Percentiles rank a stretch among this genome's conserved stretches.
Evolutionary conservation across 2,888 invertebrate species (phyloP).

Genomic region (Polia nebulosa): DNA sequence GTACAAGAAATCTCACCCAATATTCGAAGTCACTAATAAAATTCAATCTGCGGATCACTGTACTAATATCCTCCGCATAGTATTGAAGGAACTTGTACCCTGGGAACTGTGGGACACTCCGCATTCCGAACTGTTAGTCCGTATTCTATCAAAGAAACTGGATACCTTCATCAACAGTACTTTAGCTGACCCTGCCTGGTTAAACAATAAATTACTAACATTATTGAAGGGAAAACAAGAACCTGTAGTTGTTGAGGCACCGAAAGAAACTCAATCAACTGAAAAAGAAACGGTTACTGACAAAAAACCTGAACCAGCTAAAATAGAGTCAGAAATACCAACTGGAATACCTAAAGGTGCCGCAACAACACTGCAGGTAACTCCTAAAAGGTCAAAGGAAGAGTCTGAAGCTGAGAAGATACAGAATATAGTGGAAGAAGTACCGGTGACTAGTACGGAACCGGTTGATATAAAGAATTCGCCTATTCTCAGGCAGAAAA

Average conservation of each 20-base stretch:
- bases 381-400: constrained; percentile 63
- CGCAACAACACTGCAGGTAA: constrained; percentile 67
- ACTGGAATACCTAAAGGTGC: constrained; percentile 67
- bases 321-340: constrained; percentile 71
- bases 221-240: constrained; percentile 73
- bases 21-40: constrained; percentile 75
- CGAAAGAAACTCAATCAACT: constrained; percentile 16
- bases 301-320: constrained; percentile 46
- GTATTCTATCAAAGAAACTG: constrained; percentile 92
- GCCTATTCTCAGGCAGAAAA: constrained; percentile 80
- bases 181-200: constrained; percentile 88
- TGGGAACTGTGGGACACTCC: constrained; percentile 93
- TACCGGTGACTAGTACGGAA: constrained; percentile 70
- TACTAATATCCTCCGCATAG: constrained; percentile 90
- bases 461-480: constrained; percentile 87
- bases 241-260: constrained; percentile 32
- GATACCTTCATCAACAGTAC: constrained; percentile 87
- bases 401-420: constrained; percentile 54
- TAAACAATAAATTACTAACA: constrained; percentile 83
- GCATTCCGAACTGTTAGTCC: constrained; percentile 92
- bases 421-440: constrained; percentile 71
- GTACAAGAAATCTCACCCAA: constrained; percentile 86
- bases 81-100: constrained; percentile 92
- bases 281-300: constrained; percentile 28
- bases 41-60: constrained; percentile 90